A percentile compares a stretch with the other conserved stretches of the same genome.
phyloP scores from a whole-genome alignment of 2,888 invertebrate species.

The Adela reaumurella region DNA sequence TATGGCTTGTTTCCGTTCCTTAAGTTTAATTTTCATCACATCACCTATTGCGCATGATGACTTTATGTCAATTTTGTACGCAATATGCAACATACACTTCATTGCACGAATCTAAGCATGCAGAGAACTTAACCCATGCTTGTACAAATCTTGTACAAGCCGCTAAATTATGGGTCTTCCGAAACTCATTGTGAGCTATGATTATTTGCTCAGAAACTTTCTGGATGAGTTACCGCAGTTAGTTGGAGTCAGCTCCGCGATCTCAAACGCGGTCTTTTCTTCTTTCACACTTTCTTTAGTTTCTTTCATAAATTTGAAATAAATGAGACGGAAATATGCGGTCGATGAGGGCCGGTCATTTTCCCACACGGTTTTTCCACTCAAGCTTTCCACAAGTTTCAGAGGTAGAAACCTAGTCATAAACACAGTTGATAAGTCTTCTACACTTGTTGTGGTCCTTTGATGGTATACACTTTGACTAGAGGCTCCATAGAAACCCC shows the following conservation, averaged over 20 bases:
- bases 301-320: slow-evolving; percentile 5
- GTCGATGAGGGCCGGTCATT: slow-evolving; percentile 7
- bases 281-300: not conserved
- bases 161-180: too few relatives aligned
- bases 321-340: slow-evolving; percentile 6
- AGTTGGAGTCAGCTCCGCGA: slow-evolving; percentile 2
- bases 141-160: not conserved
- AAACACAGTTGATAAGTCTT: slow-evolving; percentile 4
- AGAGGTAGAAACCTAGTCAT: slow-evolving; percentile 1
- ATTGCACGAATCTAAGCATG: slow-evolving; percentile 7
- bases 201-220: too few relatives aligned
- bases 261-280: slow-evolving; percentile 4
- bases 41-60: not conserved
- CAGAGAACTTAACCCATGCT: slow-evolving; percentile 5
- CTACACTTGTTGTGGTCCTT: not conserved
- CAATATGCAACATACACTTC: slow-evolving; percentile 3
- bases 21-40: not conserved
- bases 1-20: not conserved
- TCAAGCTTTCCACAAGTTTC: slow-evolving; percentile 1
- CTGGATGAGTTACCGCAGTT: slow-evolving; percentile 1
- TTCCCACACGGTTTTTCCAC: slow-evolving; percentile 5
- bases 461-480: slow-evolving; percentile 6
- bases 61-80: not conserved
- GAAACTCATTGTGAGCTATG: slow-evolving; percentile 6
- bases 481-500: slow-evolving; percentile 7